A percentile compares a stretch with the other conserved stretches of the same genome.
Evolutionary conservation across 2,888 invertebrate species (phyloP).

Genomic region (Chelonus formosanus): DNA sequence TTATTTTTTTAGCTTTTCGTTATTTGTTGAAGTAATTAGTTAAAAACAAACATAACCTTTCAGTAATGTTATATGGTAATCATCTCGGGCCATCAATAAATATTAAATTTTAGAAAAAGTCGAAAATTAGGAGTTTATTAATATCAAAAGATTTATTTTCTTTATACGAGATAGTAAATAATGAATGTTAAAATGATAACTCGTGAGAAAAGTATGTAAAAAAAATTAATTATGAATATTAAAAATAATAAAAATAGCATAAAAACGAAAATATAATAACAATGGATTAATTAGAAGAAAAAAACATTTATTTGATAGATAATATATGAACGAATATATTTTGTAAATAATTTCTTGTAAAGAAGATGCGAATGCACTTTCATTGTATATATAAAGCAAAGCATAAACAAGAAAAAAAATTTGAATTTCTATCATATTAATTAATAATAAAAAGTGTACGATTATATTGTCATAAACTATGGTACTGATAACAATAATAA

Average conservation of each 20-base stretch:
- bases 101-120: slow-evolving; percentile 43
- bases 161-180: slow-evolving; percentile 42
- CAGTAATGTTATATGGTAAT: slow-evolving; percentile 34
- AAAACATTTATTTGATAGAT: slow-evolving; percentile 59
- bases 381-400: slow-evolving; percentile 22
- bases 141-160: slow-evolving; percentile 55
- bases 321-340: slow-evolving; percentile 64
- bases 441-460: slow-evolving; percentile 35
- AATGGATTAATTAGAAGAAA: slow-evolving; percentile 35
- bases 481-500: too few species aligned
- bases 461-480: slow-evolving; percentile 42
- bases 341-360: slow-evolving; percentile 65
- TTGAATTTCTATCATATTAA: slow-evolving; percentile 8
- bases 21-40: too few species aligned
- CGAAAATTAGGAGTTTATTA: slow-evolving; percentile 48
- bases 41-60: slow-evolving; percentile 43
- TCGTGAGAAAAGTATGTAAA: too few species aligned
- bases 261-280: slow-evolving; percentile 46
- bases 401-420: slow-evolving; percentile 8
- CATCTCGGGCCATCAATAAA: slow-evolving; percentile 9
- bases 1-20: too few species aligned
- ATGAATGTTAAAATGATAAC: too few species aligned
- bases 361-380: slow-evolving; percentile 19
- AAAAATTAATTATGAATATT: slow-evolving; percentile 30
- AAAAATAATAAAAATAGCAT: slow-evolving; percentile 43